Conservation (phyloP, 2,113 vertebrate genomes). For the Cavia aperea region DNA sequence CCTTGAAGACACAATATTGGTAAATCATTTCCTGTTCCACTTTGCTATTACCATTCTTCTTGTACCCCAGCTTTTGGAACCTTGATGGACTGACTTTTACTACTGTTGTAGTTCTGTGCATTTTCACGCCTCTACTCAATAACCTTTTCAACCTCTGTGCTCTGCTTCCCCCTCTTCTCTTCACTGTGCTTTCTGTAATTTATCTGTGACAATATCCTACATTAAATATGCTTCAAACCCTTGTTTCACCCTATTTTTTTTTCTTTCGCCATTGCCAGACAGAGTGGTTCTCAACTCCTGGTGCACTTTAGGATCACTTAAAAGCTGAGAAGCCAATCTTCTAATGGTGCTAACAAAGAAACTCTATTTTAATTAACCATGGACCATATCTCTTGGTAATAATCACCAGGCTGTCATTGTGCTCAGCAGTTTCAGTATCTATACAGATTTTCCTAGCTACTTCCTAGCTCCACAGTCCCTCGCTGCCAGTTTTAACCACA, state of each 20-base stretch:
- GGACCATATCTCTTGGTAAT: background rate
- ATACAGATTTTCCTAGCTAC: background rate
- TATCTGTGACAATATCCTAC: background rate
- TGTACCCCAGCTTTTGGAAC: background rate
- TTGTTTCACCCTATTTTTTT: background rate
- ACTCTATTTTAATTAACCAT: background rate
- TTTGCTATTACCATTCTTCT: background rate
- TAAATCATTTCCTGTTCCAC: background rate
- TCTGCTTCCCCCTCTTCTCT: background rate
- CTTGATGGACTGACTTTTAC: background rate
- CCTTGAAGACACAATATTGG: background rate
- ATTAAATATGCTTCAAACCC: background rate
- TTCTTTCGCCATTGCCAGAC: background rate
- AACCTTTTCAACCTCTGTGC: background rate
- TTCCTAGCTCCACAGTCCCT: background rate
- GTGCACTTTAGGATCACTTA: background rate
- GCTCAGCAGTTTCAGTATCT: background rate
- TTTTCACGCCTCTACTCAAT: background rate
- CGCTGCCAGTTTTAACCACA: background rate
- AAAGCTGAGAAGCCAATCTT: background rate
- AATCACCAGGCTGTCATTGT: background rate
- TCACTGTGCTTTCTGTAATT: background rate
- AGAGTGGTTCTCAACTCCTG: background rate
- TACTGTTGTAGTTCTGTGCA: background rate
- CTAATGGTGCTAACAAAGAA: accelerated